These are phyloP conservation scores for Globicephala melas DNA, from an alignment of 2,113 vertebrate species.

Conservation along the genomic window DNA sequence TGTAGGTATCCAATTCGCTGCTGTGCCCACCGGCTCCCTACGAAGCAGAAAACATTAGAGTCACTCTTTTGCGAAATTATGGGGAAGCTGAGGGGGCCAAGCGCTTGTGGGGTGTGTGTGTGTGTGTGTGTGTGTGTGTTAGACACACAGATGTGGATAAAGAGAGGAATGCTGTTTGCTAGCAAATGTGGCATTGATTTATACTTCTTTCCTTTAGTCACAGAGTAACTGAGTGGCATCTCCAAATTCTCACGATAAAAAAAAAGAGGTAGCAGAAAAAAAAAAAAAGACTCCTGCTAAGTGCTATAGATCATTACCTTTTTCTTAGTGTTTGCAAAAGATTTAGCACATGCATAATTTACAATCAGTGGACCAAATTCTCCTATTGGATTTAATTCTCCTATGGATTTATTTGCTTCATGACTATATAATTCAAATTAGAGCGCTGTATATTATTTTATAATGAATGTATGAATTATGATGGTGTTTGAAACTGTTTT, in stretches of 20 bases:
- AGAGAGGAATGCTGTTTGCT: neutral
- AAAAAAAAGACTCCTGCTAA: neutral
- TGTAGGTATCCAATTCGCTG: slow-evolving; percentile 59
- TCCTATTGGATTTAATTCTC: neutral
- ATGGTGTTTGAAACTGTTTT: neutral
- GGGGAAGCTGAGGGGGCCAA: neutral
- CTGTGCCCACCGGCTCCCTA: slow-evolving; percentile 26
- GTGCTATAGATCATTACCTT: neutral
- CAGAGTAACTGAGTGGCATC: neutral
- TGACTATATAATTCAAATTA: neutral
- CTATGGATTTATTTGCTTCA: neutral
- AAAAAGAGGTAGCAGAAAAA: neutral
- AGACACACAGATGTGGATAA: neutral
- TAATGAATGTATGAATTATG: neutral
- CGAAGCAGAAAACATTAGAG: slow-evolving; percentile 60
- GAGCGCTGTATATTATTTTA: neutral
- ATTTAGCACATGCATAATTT: neutral
- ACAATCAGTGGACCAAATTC: neutral
- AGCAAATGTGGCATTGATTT: slow-evolving; percentile 39
- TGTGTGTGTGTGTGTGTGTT: neutral
- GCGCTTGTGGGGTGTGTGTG: neutral
- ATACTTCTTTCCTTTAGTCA: neutral
- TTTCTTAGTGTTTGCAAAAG: slow-evolving; percentile 23
- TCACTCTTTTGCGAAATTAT: slow-evolving; percentile 73
- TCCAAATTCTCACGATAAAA: neutral